Base-by-base conservation (phyloP, 2,797 vertebrate genomes). In the Vultur gryphus region DNA sequence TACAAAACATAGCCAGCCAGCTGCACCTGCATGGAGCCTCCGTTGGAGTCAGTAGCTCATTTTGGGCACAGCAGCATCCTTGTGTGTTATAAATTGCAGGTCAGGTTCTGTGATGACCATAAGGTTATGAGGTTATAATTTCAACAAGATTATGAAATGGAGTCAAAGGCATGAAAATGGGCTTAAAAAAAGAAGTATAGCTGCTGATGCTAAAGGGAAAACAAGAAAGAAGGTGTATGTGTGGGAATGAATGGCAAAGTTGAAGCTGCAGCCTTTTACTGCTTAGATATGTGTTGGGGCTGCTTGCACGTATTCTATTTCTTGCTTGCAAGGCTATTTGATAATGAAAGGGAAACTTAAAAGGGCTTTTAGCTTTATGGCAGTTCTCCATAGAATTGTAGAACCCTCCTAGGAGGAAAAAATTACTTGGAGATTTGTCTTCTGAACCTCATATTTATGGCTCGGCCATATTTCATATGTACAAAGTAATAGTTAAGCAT, bases 391-490 rank as follows among this genome's bases (percentile, higher is more conserved):
- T 6, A 70, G 57, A 75, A 55, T 23, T 71, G 39, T 66, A n/a
- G 28, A 70, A 64, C 10, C 7, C 77, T 24, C 13, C 3, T 29
- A 51, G 16, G 18, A 72, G 4, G 8, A 9, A 73, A 81, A 51
- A 46, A 31, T 10, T 26, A 13, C 24, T 39, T 29, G 13, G 25
- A 52, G 16, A 10, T 62, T 69, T 37, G 10, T 71, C 44, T 80
- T 86, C 18, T 67, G 52, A 41, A 26, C 0, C 1, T 31, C 1
- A 0, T 31, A 5, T 55, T 80, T 76, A 39, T 25, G 19, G 24
- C 23, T 51, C 0, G 0, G 11, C 8, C 6, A 0, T 39, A 49
- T 95, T 81, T 81, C 21, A 12, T 24, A 3, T 17, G 10, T 69
- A 26, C 25, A 15, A 41, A 79, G 25, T 61, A 37, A 17, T 13